Conservation (phyloP, 2,888 invertebrate genomes). For the Leptinotarsa haldemani region DNA sequence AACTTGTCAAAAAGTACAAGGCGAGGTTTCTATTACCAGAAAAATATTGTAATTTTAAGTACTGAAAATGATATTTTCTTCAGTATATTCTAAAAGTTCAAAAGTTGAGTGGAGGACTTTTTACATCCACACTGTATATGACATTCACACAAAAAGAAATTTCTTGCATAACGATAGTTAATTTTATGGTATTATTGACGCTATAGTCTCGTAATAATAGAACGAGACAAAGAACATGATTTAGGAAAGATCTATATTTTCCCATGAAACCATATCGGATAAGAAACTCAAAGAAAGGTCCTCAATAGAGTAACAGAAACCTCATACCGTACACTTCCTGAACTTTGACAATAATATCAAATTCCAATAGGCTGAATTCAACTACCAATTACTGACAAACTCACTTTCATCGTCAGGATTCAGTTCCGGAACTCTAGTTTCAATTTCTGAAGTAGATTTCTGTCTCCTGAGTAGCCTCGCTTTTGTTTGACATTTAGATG, state of each 20-base stretch:
- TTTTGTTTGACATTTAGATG: conserved; percentile 87
- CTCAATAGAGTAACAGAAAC: neutral
- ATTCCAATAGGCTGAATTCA: neutral
- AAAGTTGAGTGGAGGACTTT: too few relatives aligned
- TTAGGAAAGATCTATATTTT: neutral
- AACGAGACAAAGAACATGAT: too few relatives aligned
- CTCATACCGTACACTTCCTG: neutral
- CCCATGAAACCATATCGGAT: neutral
- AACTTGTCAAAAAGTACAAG: neutral
- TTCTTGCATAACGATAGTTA: too few relatives aligned
- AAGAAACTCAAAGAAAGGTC: too few relatives aligned
- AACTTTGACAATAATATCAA: neutral
- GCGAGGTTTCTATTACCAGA: neutral
- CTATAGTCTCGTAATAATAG: too few relatives aligned
- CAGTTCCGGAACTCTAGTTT: conserved; percentile 76
- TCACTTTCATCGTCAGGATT: conserved; percentile 85
- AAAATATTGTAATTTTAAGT: too few relatives aligned
- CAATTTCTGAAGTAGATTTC: conserved; percentile 88
- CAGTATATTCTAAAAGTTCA: too few relatives aligned
- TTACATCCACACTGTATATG: too few relatives aligned
- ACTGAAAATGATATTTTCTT: too few relatives aligned
- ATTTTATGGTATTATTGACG: too few relatives aligned
- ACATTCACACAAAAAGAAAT: too few relatives aligned
- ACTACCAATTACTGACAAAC: conserved; percentile 59
- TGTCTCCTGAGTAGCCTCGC: conserved; percentile 86